phyloP scores from a whole-genome alignment of 2,888 invertebrate species.

The Smittia aterrima region DNA sequence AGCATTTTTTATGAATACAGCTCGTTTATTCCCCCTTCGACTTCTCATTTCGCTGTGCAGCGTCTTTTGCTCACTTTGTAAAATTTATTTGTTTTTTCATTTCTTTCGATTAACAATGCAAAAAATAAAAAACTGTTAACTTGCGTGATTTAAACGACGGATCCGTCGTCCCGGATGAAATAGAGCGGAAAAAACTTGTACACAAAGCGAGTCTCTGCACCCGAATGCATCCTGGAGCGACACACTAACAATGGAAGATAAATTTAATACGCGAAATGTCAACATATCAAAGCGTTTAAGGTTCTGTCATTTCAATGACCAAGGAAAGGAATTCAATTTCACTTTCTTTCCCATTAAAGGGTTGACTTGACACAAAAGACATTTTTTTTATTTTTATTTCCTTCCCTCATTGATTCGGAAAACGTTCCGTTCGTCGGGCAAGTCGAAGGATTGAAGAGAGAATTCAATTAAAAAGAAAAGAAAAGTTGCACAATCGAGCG shows the following conservation, averaged over 20 bases:
- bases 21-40: neutral
- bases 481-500: neutral
- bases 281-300: slow-evolving; percentile 30
- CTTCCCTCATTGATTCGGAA: neutral
- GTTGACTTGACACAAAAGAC: neutral
- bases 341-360: neutral
- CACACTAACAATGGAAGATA: neutral
- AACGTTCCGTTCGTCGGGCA: no score
- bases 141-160: neutral
- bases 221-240: neutral
- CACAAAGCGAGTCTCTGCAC: no score
- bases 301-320: slow-evolving; percentile 32
- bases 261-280: slow-evolving; percentile 25
- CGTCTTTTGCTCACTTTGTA: neutral
- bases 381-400: neutral
- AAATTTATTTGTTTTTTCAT: neutral
- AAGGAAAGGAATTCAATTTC: slow-evolving; percentile 13
- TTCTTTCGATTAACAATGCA: neutral
- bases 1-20: neutral
- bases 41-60: no score
- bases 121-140: neutral
- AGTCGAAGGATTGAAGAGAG: no score
- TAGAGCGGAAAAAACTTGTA: neutral
- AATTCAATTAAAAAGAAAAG: neutral
- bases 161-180: neutral